Evolutionary conservation across 2,797 vertebrate species (phyloP).

Genomic region (Hydrophis major): DNA sequence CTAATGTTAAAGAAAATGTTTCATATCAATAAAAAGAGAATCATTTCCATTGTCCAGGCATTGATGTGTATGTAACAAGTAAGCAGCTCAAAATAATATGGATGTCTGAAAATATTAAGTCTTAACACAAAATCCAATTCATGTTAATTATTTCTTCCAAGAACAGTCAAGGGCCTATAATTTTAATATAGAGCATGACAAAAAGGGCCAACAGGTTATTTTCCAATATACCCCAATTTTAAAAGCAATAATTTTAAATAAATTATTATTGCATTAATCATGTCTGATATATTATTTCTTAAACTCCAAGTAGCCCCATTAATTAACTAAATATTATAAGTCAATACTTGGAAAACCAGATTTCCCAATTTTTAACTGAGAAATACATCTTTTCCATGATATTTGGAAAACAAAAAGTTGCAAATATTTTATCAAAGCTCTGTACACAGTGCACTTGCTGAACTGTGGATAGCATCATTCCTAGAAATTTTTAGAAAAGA

Average conservation of each 20-base stretch:
- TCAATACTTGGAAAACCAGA: not conserved
- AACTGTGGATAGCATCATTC: not conserved
- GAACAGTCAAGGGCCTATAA: not conserved
- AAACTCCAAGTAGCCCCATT: not conserved
- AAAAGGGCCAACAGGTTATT: not conserved
- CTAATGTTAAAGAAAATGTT: not conserved
- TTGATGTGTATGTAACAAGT: not conserved
- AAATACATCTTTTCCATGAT: not conserved
- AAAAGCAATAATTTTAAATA: not conserved
- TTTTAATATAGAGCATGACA: not conserved
- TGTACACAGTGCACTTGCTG: not conserved
- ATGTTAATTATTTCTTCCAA: not conserved
- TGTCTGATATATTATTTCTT: not conserved
- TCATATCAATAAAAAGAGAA: not conserved
- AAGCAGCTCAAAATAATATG: not conserved
- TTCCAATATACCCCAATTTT: not conserved
- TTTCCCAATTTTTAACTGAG: not conserved
- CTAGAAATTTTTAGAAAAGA: not conserved
- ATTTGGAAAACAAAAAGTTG: not conserved
- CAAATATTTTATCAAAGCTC: not conserved
- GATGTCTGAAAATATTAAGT: not conserved
- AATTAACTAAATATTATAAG: not conserved
- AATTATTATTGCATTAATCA: not conserved
- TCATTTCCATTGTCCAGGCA: not conserved
- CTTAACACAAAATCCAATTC: not conserved